Conservation (phyloP, 2,113 vertebrate species). For the Antennarius striatus region DNA sequence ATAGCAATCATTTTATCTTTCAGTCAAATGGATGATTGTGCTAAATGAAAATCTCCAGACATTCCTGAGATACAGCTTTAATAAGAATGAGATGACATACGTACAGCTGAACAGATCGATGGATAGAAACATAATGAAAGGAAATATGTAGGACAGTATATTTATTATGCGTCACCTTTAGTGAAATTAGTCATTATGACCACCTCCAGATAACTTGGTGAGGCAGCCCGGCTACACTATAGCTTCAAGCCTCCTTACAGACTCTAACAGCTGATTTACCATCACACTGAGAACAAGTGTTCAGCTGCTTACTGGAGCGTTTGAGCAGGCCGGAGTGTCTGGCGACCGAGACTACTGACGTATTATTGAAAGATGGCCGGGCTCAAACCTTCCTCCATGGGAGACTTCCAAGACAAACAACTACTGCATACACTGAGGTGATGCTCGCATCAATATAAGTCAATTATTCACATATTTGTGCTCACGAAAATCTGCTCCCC, state of each 20-base stretch:
- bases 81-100: too few species aligned
- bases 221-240: conserved; percentile 17
- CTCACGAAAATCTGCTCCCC: conserved; percentile 46
- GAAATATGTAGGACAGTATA: too few species aligned
- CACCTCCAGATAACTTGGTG: conserved; percentile 14
- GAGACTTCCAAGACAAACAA: conserved; percentile 61
- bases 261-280: conserved; percentile 46
- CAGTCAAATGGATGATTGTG: too few species aligned
- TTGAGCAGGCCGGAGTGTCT: conserved; percentile 40
- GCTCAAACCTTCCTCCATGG: conserved; percentile 27
- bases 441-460: conserved; percentile 59
- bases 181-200: too few species aligned
- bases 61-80: too few species aligned
- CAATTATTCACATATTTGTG: conserved; percentile 70
- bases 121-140: too few species aligned
- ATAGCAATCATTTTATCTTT: too few species aligned
- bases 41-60: too few species aligned
- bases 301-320: conserved; percentile 42
- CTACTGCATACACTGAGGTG: conserved; percentile 47
- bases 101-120: too few species aligned
- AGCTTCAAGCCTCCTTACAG: conserved; percentile 16
- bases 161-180: too few species aligned
- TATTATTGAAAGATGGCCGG: conserved; percentile 60
- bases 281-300: conserved; percentile 40
- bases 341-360: conserved; percentile 25